phyloP scores from a whole-genome alignment of 2,888 invertebrate genomes.

The Sepiola atlantica region DNA sequence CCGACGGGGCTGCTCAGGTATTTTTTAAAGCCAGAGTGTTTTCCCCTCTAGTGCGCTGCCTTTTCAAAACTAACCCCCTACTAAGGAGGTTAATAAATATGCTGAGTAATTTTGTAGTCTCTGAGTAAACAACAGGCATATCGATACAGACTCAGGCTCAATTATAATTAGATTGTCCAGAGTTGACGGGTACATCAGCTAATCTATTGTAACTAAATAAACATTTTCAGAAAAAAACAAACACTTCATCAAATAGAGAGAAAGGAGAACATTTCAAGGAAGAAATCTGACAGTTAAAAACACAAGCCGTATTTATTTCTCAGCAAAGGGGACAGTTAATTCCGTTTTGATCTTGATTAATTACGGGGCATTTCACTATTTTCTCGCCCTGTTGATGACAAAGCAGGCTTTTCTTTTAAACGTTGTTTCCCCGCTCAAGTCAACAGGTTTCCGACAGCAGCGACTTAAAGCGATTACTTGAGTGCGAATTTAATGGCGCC shows the following conservation, averaged over 20 bases:
- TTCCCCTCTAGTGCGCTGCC: too few species aligned
- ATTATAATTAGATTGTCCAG: too few species aligned
- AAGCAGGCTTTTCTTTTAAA: background rate
- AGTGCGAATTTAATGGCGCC: background rate
- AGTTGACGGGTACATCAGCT: too few species aligned
- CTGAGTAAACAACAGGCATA: too few species aligned
- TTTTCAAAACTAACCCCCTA: too few species aligned
- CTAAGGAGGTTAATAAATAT: too few species aligned
- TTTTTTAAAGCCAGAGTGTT: too few species aligned
- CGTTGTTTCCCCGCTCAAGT: background rate
- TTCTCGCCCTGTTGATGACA: background rate
- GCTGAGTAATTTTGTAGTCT: too few species aligned
- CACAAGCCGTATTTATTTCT: background rate
- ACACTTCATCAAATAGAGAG: background rate
- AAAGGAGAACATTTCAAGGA: background rate
- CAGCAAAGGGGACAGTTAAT: background rate
- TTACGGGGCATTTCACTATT: background rate
- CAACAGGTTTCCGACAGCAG: background rate
- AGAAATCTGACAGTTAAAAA: background rate
- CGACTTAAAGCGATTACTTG: background rate
- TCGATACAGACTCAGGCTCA: too few species aligned
- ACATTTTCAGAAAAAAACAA: background rate
- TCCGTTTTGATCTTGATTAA: background rate
- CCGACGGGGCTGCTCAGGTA: too few species aligned
- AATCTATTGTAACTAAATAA: background rate